Evolutionary conservation across 2,797 vertebrate genomes (phyloP).

Genomic region (Cygnus olor): DNA sequence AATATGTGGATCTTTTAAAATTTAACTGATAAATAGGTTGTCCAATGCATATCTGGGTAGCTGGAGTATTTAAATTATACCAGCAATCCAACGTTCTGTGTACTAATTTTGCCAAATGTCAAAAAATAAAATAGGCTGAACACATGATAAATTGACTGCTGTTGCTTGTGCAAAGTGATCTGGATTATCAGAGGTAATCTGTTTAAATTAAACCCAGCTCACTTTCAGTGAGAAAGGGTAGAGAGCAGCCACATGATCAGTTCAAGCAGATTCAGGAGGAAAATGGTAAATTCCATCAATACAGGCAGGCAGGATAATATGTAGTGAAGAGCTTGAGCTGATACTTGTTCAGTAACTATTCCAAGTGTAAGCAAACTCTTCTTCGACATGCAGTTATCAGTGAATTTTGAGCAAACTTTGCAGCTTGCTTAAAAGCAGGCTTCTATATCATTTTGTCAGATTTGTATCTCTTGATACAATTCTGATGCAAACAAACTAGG

Average conservation of each 20-base stretch:
- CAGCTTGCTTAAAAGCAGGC: background rate
- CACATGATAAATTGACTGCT: background rate
- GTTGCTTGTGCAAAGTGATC: background rate
- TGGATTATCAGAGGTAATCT: conserved; percentile 10
- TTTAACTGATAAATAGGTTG: background rate
- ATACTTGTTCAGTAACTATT: background rate
- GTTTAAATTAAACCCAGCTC: conserved; percentile 44
- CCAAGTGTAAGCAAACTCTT: background rate
- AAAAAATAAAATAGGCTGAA: background rate
- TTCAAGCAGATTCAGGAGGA: background rate
- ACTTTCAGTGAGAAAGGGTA: conserved; percentile 32
- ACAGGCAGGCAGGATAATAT: background rate
- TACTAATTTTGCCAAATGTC: background rate
- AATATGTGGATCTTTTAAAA: background rate
- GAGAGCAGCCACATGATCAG: background rate
- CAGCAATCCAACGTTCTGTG: background rate
- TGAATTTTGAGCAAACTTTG: background rate
- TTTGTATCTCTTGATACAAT: background rate
- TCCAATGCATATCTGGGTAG: background rate
- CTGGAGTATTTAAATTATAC: background rate
- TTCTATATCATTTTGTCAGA: background rate
- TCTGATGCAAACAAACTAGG: background rate
- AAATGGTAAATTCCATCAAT: background rate
- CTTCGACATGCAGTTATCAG: background rate
- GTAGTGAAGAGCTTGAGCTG: background rate